These are phyloP conservation scores for Cataglyphis albicans DNA, from an alignment of 2,888 invertebrate genomes.

Conservation along the genomic window DNA sequence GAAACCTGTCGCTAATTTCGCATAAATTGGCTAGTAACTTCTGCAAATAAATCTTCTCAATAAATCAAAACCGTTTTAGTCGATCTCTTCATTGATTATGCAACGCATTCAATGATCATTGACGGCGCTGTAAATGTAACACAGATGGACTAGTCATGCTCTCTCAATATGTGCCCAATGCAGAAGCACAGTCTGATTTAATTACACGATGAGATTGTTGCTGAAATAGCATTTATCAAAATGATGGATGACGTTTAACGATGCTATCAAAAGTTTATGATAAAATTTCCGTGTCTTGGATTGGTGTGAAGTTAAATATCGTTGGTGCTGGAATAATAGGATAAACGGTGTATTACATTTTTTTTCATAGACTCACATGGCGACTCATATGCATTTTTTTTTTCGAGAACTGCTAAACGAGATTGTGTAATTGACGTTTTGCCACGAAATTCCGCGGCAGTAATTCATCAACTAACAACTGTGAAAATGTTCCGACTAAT, in stretches of 20 bases:
- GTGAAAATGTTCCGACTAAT: constrained; percentile 32
- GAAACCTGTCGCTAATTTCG: neutral
- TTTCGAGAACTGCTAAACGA: neutral
- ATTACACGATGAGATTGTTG: constrained; percentile 49
- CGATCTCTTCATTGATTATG: constrained; percentile 4
- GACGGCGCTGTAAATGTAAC: constrained; percentile 25
- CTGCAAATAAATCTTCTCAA: neutral
- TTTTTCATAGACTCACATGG: neutral
- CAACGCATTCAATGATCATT: constrained; percentile 14
- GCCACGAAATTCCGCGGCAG: neutral
- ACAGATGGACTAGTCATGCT: constrained; percentile 39
- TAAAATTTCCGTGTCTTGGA: constrained; percentile 29
- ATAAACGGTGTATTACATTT: constrained; percentile 1
- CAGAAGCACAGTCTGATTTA: constrained; percentile 42
- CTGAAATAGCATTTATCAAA: constrained; percentile 48
- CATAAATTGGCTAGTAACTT: neutral
- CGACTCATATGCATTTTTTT: neutral
- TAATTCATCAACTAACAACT: neutral
- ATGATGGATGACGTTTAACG: constrained; percentile 51
- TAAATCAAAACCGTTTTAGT: constrained; percentile 15
- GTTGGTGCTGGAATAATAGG: constrained; percentile 6
- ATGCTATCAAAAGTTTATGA: constrained; percentile 41
- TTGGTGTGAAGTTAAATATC: constrained; percentile 26
- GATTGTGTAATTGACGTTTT: neutral
- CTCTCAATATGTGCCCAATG: constrained; percentile 43